Evolutionary conservation across 30 jellyfish, hydroid and myxozoan genomes (phyloP), one percentile per base, ranked within the genome.

Genomic region (Euphysa ruthae): DNA sequence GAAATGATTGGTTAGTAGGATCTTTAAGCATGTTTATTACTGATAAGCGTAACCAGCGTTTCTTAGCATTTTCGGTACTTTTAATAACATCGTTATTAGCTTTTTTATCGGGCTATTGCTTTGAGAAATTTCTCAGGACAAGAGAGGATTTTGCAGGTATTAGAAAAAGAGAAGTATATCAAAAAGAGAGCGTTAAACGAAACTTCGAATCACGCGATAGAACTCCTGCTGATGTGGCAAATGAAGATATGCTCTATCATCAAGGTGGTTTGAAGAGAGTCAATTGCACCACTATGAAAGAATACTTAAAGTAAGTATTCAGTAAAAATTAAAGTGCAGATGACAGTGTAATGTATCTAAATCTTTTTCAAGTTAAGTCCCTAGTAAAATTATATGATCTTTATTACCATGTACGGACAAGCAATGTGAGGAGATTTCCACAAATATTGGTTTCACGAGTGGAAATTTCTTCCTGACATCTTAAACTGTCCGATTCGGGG

Each of bases 141-240:
- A 46, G 3, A 2, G 60, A 46, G 23, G 18, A 5, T 2, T 25
- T 5, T 8, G 3, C 28, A 46, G 23, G 23, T n/a, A 46, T n/a
- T 46, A 5, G 23, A 25, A 46, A 29, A 46, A 25, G 60, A 46
- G 10, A 10, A 5, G 2, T 46, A 46, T 5, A 8, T 29, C 28
- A 46, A 6, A 13, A 56, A 43, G n/a, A 16, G 7, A 13, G 29
- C 4, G 60, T n/a, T 4, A 63, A 63, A 63, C 58, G 77, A 8
- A 63, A 63, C 58, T 63, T 63, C 42, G 77, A 63, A 34, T 63
- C 69, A 6, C 77, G 77, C 0, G 77, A 63, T 34, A 28, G 77
- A 21, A 31, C 77, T 2, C 77, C 77, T 1, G 77, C 57, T 0
- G 77, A 63, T 1, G 69, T 30, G 23, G 77, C 63, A 13, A 25